These are phyloP conservation scores for Brotula barbata DNA, from an alignment of 2,797 vertebrate species.

Conservation along the genomic window DNA sequence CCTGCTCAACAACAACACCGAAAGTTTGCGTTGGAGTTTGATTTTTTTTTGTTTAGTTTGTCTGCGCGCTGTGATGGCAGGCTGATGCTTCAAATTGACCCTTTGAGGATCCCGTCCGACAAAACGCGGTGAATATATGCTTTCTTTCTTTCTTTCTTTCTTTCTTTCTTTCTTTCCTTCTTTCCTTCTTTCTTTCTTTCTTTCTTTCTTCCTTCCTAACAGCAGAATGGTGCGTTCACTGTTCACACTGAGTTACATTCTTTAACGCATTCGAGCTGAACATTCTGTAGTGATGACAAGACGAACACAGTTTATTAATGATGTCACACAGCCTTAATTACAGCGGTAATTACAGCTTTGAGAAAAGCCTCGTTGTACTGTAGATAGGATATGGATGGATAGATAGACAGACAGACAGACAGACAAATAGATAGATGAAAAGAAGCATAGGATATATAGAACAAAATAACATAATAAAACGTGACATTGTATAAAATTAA, in stretches of 20 bases:
- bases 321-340: conserved; percentile 7
- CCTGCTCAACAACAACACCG: not conserved
- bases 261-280: not conserved
- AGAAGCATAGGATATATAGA: no score
- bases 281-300: not conserved
- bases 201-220: not conserved
- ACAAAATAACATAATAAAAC: no score
- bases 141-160: not conserved
- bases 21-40: not conserved
- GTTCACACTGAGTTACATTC: not conserved
- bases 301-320: conserved; percentile 8
- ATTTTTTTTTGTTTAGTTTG: not conserved
- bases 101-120: conserved; percentile 45
- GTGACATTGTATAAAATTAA: no score
- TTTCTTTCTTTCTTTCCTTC: not conserved
- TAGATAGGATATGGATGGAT: no score
- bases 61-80: conserved; percentile 44
- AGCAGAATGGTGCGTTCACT: no score
- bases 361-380: no score
- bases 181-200: conserved; percentile 3
- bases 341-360: not conserved
- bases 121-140: conserved; percentile 50
- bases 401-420: no score
- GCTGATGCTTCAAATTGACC: conserved; percentile 50
- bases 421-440: no score